Conservation (phyloP, 2,888 invertebrate species). For the Drosophila nr. fundita region DNA sequence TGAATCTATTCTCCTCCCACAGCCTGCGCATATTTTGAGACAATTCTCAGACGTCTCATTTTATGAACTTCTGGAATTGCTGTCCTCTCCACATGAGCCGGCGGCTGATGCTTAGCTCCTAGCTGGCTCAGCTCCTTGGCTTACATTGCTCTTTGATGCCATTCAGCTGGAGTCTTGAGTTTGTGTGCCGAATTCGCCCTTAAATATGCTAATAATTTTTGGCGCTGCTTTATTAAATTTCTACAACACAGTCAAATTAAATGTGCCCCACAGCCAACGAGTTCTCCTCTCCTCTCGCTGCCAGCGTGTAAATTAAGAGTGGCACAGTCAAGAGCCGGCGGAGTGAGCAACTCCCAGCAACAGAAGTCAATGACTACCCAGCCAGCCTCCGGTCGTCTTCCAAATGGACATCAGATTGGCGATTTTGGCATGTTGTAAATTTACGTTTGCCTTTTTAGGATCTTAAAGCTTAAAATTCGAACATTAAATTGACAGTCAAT, state of each 20-base stretch:
- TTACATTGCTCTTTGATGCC: constrained; percentile 31
- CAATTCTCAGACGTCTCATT: constrained; percentile 51
- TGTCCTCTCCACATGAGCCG: constrained; percentile 40
- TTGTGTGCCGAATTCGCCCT: constrained; percentile 50
- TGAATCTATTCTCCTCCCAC: constrained; percentile 18
- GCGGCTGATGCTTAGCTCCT: constrained; percentile 31
- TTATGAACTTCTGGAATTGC: constrained; percentile 45
- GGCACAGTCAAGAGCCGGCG: constrained; percentile 10
- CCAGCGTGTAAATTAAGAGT: constrained; percentile 64
- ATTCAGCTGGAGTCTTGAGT: constrained; percentile 31
- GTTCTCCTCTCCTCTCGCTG: constrained; percentile 56
- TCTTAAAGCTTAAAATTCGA: constrained; percentile 51
- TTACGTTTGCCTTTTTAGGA: constrained; percentile 51
- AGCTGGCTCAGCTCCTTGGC: constrained; percentile 1
- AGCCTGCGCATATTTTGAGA: constrained; percentile 48
- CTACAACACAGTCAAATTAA: constrained; percentile 65
- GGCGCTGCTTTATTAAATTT: constrained; percentile 75
- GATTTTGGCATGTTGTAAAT: constrained; percentile 32
- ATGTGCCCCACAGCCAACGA: constrained; percentile 42
- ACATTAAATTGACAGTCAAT: constrained; percentile 53
- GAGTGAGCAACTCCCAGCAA: constrained; percentile 7
- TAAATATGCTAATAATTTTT: constrained; percentile 77
- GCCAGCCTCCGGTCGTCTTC: constrained; percentile 1
- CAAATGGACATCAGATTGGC: constrained; percentile 41
- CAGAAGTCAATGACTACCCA: constrained; percentile 28